A percentile compares a stretch with the other conserved stretches of the same genome.
Evolutionary conservation across 2,888 invertebrate species (phyloP).

Genomic region (Kuschelorhynchus macadamiae): DNA sequence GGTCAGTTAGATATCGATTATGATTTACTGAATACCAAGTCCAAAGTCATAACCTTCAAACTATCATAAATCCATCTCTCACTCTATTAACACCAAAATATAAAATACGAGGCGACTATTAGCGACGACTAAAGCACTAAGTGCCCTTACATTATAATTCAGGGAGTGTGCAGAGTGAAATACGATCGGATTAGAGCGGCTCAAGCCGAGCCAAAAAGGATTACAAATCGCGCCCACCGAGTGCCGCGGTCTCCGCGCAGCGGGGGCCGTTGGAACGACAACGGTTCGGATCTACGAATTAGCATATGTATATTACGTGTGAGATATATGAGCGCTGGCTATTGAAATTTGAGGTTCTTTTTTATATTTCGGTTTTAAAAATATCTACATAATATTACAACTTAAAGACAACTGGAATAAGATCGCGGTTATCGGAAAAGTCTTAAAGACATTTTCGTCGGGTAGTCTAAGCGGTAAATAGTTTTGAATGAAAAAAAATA

Average conservation of each 20-base stretch:
- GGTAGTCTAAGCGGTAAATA: too few relatives aligned
- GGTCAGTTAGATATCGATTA: too few relatives aligned
- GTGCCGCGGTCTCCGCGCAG: slow-evolving; percentile 23
- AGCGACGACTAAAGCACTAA: slow-evolving; percentile 22
- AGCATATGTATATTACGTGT: slow-evolving; percentile 28
- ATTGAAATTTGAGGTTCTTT: slow-evolving; percentile 8
- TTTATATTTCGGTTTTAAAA: too few relatives aligned
- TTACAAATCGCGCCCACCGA: slow-evolving; percentile 44
- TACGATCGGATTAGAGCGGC: slow-evolving; percentile 48
- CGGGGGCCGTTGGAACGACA: slow-evolving; percentile 14
- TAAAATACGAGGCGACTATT: slow-evolving; percentile 11
- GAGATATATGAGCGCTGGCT: slow-evolving; percentile 21
- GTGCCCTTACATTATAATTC: slow-evolving; percentile 42
- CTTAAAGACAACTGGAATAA: too few relatives aligned
- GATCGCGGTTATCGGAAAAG: too few relatives aligned
- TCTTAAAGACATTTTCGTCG: too few relatives aligned
- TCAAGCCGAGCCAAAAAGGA: slow-evolving; percentile 41
- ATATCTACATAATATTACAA: too few relatives aligned
- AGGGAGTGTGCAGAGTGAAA: slow-evolving; percentile 47
- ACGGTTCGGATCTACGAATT: slow-evolving; percentile 16
- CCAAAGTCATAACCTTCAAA: too few relatives aligned
- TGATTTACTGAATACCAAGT: too few relatives aligned
- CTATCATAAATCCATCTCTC: too few relatives aligned
- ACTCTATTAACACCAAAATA: too few relatives aligned
- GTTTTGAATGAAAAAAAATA: too few relatives aligned